Evolutionary conservation across 2,797 vertebrate species (phyloP).

Genomic region (Sciurus vulgaris): DNA sequence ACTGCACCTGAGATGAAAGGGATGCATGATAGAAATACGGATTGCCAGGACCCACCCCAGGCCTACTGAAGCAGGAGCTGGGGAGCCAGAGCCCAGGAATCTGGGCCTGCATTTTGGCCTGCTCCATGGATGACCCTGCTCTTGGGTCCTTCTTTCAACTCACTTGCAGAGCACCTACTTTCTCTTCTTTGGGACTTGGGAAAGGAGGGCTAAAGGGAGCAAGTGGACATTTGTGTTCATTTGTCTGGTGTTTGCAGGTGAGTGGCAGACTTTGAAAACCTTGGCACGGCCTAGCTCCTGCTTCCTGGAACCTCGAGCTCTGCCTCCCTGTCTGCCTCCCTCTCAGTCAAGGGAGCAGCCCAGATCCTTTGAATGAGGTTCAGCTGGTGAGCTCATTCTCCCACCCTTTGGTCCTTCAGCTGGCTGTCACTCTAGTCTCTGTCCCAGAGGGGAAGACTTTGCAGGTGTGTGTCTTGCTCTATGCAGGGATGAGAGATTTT

Average conservation of each 20-base stretch:
- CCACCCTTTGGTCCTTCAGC: background rate
- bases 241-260: background rate
- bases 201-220: background rate
- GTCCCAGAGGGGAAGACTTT: background rate
- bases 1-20: background rate
- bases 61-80: background rate
- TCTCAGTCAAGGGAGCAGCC: background rate
- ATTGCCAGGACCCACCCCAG: background rate
- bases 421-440: background rate
- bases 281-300: background rate
- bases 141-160: background rate
- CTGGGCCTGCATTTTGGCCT: background rate
- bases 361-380: background rate
- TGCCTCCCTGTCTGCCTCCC: background rate
- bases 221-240: rapidly evolving
- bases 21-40: background rate
- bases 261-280: background rate
- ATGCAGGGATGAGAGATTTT: background rate
- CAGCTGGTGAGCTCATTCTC: background rate
- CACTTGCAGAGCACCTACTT: rapidly evolving
- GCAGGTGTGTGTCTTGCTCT: too few relatives aligned
- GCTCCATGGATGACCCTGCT: rapidly evolving
- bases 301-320: background rate
- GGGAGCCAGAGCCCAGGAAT: background rate
- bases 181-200: background rate